Conservation (phyloP, 2,888 invertebrate genomes). For the Caenorhabditis wallacei region DNA sequence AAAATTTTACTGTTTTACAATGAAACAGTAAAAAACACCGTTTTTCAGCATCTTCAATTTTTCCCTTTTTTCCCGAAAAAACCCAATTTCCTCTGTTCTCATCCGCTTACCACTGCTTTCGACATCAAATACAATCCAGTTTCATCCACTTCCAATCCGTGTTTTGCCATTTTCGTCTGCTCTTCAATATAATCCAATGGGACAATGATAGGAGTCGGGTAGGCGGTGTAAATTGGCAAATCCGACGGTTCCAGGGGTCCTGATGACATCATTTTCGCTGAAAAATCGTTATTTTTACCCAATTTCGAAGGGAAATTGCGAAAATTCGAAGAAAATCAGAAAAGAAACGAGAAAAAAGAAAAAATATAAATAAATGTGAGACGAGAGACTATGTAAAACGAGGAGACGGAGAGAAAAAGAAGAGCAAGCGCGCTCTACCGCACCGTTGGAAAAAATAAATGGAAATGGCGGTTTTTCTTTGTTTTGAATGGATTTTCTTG, state of each 20-base stretch:
- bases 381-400: conserved; percentile 6
- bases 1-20: no score
- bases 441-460: background rate
- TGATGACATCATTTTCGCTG: conserved; percentile 32
- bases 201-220: conserved; percentile 28
- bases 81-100: background rate
- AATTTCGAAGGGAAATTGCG: background rate
- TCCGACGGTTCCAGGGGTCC: conserved; percentile 24
- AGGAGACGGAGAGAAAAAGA: conserved; percentile 30
- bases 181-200: conserved; percentile 45
- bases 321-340: background rate
- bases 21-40: no score
- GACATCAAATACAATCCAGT: conserved; percentile 45
- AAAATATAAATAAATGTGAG: conserved; percentile 2
- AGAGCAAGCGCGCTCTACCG: conserved; percentile 43
- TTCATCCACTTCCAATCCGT: conserved; percentile 40
- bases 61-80: background rate
- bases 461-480: background rate
- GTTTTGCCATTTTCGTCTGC: conserved; percentile 14
- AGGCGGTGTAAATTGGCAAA: background rate
- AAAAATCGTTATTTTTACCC: background rate
- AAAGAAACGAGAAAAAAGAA: background rate
- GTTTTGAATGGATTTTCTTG: conserved; percentile 5
- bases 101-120: conserved; percentile 47
- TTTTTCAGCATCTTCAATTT: background rate